Conservation (phyloP, 2,888 invertebrate species). For the Bombylius discolor region DNA sequence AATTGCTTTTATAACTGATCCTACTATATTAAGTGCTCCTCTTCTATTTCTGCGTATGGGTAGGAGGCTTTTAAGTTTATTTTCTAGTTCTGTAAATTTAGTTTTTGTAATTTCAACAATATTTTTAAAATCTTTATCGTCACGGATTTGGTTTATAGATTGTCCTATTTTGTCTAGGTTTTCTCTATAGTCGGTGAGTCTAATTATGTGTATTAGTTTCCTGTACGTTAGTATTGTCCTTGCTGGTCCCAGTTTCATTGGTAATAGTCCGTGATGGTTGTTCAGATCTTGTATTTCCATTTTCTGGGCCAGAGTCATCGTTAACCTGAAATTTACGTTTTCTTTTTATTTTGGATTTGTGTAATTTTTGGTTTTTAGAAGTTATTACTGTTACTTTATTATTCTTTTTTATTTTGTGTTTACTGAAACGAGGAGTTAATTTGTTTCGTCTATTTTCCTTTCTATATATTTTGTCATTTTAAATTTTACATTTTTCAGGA, state of each 20-base stretch:
- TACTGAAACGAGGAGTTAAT: background rate
- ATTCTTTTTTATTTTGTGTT: background rate
- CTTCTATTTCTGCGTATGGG: too few species aligned
- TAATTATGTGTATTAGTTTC: background rate
- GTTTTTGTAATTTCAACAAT: background rate
- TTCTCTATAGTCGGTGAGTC: background rate
- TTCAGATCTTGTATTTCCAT: background rate
- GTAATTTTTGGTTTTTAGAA: background rate
- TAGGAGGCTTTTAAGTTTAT: background rate
- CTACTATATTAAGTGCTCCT: too few species aligned
- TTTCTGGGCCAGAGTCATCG: background rate
- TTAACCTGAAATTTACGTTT: background rate
- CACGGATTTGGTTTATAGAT: background rate
- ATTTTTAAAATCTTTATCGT: background rate
- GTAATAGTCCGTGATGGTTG: background rate
- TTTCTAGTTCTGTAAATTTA: background rate
- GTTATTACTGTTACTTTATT: background rate
- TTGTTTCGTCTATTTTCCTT: background rate
- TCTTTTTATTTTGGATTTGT: background rate
- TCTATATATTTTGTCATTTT: background rate
- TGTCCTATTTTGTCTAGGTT: background rate
- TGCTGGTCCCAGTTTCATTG: background rate
- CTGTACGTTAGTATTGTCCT: too few species aligned
- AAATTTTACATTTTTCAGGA: background rate
- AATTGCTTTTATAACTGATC: too few species aligned